Evolutionary conservation across 2,888 invertebrate genomes (phyloP), one percentile per base, ranked within the genome.

Genomic region (Macrophya alboannulata): DNA sequence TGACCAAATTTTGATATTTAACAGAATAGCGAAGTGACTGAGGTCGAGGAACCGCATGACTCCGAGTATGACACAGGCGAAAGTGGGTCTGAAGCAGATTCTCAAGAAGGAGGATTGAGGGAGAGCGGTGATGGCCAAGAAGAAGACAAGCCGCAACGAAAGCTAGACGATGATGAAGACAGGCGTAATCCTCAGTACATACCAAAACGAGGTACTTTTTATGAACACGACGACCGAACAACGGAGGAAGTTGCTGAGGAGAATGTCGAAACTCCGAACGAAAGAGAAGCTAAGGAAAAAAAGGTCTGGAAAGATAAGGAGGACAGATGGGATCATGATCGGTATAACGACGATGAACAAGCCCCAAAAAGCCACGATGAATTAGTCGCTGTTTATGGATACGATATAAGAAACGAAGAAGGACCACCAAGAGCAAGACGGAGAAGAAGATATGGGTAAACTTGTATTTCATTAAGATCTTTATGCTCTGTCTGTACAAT

Each of bases 121-220:
- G 93, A 93, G 86, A 93, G 93, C 82, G 93, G 93, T 6, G 93
- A 93, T 89, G 93, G 93, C 0, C 93, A 93, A 82, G 95, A 95
- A 84, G 94, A 94, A 45, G 93, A 93, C 65, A 96, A 96, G 88
- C 94, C 95, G 0, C 95, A 96, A 86, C 96, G 97, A 88, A 96
- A 97, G 88, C 96, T 99, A 2, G 99, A 99, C 92, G 97, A 98
- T 91, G 98, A 98, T 91, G 99, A 99, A 92, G 99, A 99, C 92
- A 95, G 98, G 68, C 97, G 98, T 92, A 99, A 99, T 94, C 99
- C 99, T 0, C 99, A 99, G 91, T 99, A 99, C 94, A 99, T 99
- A 89, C 99, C 99, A 0, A 98, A 99, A 93, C 95, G 97, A 88
- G 99, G 99, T 0, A 98, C 98, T 0, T 99, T 99, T 93, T 99